A percentile compares a stretch with the other conserved stretches of the same genome.
phyloP scores from a whole-genome alignment of 2,797 vertebrate species.

The Enteromius paludinosus region DNA sequence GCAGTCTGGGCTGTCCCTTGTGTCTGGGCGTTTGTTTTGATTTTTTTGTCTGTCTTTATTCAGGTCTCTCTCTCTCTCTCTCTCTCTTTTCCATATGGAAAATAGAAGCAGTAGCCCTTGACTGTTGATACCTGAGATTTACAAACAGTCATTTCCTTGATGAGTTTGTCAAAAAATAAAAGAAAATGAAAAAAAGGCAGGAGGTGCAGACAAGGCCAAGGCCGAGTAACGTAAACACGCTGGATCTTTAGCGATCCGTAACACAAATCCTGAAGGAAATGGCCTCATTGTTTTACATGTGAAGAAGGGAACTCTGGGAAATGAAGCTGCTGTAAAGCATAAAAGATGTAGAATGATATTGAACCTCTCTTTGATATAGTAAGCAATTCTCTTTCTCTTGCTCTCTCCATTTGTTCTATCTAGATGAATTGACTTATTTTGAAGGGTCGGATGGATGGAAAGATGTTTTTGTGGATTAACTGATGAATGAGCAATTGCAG shows the following conservation, averaged over 20 bases:
- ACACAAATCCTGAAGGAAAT: conserved; percentile 67
- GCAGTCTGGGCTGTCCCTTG: conserved; percentile 64
- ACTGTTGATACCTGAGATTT: conserved; percentile 78
- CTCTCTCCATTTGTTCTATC: neutral
- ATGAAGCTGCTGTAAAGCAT: conserved; percentile 27
- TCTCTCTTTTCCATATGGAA: conserved; percentile 60
- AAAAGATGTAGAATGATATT: conserved; percentile 15
- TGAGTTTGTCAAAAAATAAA: conserved; percentile 68
- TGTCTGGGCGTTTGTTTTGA: conserved; percentile 71
- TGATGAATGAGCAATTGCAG: conserved; percentile 20
- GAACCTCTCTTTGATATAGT: neutral
- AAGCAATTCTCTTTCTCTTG: neutral
- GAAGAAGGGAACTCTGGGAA: conserved; percentile 57
- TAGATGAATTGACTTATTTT: neutral
- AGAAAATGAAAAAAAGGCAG: conserved; percentile 51
- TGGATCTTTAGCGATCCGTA: conserved; percentile 62
- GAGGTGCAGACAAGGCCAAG: conserved; percentile 62
- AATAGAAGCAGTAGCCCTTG: conserved; percentile 68
- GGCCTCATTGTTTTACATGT: conserved; percentile 73
- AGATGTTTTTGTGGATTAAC: neutral
- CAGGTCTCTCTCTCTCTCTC: conserved; percentile 60
- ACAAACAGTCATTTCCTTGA: conserved; percentile 82
- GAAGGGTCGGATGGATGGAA: neutral
- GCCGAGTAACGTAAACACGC: conserved; percentile 69
- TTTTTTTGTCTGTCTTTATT: conserved; percentile 61